Percentiles rank a stretch among this genome's conserved stretches.
Conservation (phyloP, 2,113 vertebrate genomes). For the Petrocephalus microphthalmus region DNA sequence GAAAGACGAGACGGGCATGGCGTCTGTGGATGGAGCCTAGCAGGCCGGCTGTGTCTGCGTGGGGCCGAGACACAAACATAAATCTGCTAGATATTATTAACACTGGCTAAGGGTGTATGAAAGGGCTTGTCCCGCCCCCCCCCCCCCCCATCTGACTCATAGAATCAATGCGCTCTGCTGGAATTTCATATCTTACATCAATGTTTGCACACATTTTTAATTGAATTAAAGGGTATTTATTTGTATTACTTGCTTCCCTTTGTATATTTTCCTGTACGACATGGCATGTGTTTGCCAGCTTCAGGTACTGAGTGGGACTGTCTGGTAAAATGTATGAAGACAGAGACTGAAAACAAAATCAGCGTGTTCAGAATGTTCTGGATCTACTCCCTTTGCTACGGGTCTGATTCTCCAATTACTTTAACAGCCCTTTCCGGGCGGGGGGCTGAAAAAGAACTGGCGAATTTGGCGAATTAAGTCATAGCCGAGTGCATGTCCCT, state of each 20-base stretch:
- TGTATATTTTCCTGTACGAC: neutral
- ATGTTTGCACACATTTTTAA: neutral
- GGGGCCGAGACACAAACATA: too few relatives aligned
- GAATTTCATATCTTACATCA: neutral
- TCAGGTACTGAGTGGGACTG: neutral
- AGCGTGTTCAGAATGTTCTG: neutral
- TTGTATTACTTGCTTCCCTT: neutral
- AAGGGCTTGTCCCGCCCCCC: neutral
- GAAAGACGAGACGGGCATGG: too few relatives aligned
- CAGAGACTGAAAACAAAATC: neutral
- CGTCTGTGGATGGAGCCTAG: too few relatives aligned
- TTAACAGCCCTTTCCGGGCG: neutral
- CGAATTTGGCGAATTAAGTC: neutral
- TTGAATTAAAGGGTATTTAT: neutral
- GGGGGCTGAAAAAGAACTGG: neutral
- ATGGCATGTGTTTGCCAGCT: neutral
- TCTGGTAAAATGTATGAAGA: neutral
- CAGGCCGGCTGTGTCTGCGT: too few relatives aligned
- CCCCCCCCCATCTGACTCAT: neutral
- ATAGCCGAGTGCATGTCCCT: neutral
- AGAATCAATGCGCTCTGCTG: neutral
- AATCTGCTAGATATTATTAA: too few relatives aligned
- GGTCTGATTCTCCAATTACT: neutral
- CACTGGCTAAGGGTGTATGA: neutral
- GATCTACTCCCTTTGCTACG: neutral